Conservation (phyloP, 1,140 invertebrate genomes). For the Leptinotarsa undecemlineata region DNA sequence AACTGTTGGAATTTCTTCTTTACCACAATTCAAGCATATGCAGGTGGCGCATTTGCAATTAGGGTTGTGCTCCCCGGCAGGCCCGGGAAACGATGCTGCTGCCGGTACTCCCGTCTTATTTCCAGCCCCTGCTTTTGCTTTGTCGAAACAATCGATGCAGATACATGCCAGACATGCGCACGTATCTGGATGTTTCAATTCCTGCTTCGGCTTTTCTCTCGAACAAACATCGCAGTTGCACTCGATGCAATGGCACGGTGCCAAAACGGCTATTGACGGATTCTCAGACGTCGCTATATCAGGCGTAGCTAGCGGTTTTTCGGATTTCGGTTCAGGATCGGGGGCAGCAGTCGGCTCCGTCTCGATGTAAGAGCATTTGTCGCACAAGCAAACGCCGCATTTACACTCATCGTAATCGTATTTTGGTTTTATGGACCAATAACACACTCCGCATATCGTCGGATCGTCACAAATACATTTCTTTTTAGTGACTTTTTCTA, state of each 20-base stretch:
- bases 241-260: constrained; percentile 21
- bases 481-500: too few species aligned
- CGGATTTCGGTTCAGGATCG: neutral
- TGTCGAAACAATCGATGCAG: neutral
- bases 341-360: neutral
- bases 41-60: constrained; percentile 18
- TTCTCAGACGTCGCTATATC: too few species aligned
- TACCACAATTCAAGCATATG: constrained; percentile 8
- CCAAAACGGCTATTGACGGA: too few species aligned
- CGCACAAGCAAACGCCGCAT: constrained; percentile 12
- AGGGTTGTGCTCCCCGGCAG: neutral
- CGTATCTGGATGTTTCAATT: constrained; percentile 12
- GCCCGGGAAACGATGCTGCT: neutral
- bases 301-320: neutral
- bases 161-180: constrained; percentile 4
- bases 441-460: constrained; percentile 24
- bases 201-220: constrained; percentile 2
- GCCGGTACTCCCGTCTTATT: neutral
- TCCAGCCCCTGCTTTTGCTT: neutral
- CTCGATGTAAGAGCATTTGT: constrained; percentile 4
- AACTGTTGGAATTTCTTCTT: neutral
- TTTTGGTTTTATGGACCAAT: constrained; percentile 15
- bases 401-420: constrained; percentile 3
- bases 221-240: constrained; percentile 17
- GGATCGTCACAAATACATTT: too few species aligned